Evolutionary conservation across 2,888 invertebrate species (phyloP).

Genomic region (Merodon equestris): DNA sequence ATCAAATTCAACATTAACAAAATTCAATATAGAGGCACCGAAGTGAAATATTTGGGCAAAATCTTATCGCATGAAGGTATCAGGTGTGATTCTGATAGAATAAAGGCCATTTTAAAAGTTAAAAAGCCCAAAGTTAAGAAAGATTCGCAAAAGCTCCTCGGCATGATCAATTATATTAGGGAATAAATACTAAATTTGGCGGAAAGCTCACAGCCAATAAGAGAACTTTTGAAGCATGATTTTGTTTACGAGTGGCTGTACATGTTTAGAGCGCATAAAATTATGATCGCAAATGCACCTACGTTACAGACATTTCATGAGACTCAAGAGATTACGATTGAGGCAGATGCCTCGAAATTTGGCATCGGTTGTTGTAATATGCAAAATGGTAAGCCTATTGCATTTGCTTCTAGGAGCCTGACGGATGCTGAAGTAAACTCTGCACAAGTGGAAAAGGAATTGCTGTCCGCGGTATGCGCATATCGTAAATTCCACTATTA

Average conservation of each 20-base stretch:
- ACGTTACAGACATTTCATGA: conserved; percentile 58
- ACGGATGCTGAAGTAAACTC: conserved; percentile 71
- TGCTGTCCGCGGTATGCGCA: conserved; percentile 73
- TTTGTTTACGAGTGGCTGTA: conserved; percentile 53
- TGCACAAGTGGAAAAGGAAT: conserved; percentile 76
- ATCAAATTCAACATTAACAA: conserved; percentile 71
- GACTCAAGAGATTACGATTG: conserved; percentile 70
- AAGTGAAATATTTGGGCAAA: conserved; percentile 72
- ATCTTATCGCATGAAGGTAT: no score
- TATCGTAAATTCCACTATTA: no score
- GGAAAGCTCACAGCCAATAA: conserved; percentile 46
- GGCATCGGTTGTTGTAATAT: conserved; percentile 72
- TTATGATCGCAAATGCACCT: conserved; percentile 49
- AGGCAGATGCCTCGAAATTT: conserved; percentile 71
- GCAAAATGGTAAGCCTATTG: conserved; percentile 73
- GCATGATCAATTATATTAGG: conserved; percentile 66
- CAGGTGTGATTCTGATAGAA: no score
- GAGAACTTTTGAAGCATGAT: conserved; percentile 52
- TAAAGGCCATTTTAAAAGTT: no score
- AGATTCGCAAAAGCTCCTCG: conserved; percentile 60
- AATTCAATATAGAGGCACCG: conserved; percentile 68
- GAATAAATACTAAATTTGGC: conserved; percentile 69
- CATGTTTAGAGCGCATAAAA: conserved; percentile 49
- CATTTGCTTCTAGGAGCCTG: conserved; percentile 73
- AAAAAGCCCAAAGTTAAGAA: conserved; percentile 47